Percentiles rank a stretch among this genome's conserved stretches.
These are phyloP conservation scores for Tiliqua scincoides DNA, from an alignment of 2,113 vertebrate genomes.

Conservation along the genomic window DNA sequence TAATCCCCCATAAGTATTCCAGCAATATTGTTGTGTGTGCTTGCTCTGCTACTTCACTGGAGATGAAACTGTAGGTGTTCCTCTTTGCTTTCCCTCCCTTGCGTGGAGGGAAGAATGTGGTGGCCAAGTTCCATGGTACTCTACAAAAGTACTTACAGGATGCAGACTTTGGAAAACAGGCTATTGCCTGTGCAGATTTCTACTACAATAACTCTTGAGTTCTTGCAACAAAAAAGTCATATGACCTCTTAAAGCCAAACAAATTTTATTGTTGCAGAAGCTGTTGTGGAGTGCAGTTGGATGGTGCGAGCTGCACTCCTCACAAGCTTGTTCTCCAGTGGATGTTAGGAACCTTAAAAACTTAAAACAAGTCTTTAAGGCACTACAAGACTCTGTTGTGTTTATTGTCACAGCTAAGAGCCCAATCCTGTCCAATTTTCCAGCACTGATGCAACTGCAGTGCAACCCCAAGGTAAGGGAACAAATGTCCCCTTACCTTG, in stretches of 20 bases:
- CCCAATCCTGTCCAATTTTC: too few species aligned
- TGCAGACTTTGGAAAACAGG: background rate
- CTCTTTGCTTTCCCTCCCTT: background rate
- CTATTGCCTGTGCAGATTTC: background rate
- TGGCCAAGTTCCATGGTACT: background rate
- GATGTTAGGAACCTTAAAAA: too few species aligned
- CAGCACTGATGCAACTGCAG: too few species aligned
- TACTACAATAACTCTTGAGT: fast-evolving
- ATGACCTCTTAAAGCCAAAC: too few species aligned
- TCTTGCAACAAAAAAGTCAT: too few species aligned
- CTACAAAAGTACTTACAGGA: background rate
- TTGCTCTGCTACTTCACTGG: background rate
- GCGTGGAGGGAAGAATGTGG: background rate
- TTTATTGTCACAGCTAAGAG: background rate
- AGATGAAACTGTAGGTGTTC: background rate
- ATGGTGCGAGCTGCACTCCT: too few species aligned
- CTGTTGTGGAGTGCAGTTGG: too few species aligned
- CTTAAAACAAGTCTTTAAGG: too few species aligned
- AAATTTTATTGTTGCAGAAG: too few species aligned
- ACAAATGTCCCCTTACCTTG: too few species aligned
- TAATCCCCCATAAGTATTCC: background rate
- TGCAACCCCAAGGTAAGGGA: too few species aligned
- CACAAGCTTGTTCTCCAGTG: too few species aligned
- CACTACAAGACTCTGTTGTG: background rate
- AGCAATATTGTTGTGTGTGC: background rate